Evolutionary conservation across 2,888 invertebrate species (phyloP).

Genomic region (Eledone cirrhosa): DNA sequence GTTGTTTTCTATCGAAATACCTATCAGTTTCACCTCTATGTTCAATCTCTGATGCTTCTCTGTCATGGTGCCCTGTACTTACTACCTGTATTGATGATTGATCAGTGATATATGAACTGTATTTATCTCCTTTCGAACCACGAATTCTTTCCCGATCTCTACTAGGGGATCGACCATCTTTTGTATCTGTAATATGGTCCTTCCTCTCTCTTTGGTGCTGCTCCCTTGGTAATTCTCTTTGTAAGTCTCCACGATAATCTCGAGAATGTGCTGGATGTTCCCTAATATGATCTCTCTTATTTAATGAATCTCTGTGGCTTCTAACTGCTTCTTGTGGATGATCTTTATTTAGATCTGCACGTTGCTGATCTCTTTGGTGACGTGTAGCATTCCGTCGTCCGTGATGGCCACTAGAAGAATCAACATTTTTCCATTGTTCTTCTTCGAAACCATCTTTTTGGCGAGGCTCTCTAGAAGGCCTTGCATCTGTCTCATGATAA

Average conservation of each 20-base stretch:
- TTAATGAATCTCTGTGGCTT: slow-evolving; percentile 12
- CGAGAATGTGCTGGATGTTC: slow-evolving; percentile 25
- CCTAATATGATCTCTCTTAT: slow-evolving; percentile 23
- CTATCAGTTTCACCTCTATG: slow-evolving; percentile 33
- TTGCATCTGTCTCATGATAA: slow-evolving; percentile 21
- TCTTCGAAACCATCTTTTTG: slow-evolving; percentile 26
- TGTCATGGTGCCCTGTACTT: slow-evolving; percentile 38
- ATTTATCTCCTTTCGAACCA: slow-evolving; percentile 4
- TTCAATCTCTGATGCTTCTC: slow-evolving; percentile 47
- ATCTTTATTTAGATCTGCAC: slow-evolving; percentile 21
- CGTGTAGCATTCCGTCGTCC: slow-evolving; percentile 33
- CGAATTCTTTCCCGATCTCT: slow-evolving; percentile 35
- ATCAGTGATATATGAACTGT: slow-evolving; percentile 31
- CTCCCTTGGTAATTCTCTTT: slow-evolving; percentile 33
- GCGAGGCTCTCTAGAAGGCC: slow-evolving; percentile 3
- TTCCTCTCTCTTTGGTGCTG: slow-evolving; percentile 34
- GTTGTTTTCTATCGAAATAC: slow-evolving; percentile 39
- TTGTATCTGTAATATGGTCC: slow-evolving; percentile 26
- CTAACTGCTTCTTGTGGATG: slow-evolving; percentile 24
- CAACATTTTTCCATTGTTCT: slow-evolving; percentile 18
- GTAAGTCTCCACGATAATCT: slow-evolving; percentile 17
- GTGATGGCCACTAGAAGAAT: neutral
- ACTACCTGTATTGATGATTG: slow-evolving; percentile 35
- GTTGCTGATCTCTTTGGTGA: slow-evolving; percentile 34
- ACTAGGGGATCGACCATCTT: slow-evolving; percentile 36